These are phyloP conservation scores for Hypena proboscidalis DNA, from an alignment of 2,888 invertebrate species.

Conservation along the genomic window DNA sequence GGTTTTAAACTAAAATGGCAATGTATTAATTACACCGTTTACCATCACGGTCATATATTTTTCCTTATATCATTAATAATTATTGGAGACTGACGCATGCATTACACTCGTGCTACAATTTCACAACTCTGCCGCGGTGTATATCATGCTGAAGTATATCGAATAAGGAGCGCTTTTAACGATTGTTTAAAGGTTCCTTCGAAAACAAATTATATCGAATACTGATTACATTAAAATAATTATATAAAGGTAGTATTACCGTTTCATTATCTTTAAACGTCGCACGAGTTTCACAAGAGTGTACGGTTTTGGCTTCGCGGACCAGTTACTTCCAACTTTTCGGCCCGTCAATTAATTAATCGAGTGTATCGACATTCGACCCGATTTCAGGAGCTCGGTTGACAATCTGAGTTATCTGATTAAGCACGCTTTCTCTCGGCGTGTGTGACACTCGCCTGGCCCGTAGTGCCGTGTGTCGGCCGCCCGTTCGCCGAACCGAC, in stretches of 20 bases:
- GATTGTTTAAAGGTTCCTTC: not conserved
- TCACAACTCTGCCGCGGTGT: too few relatives aligned
- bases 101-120: too few relatives aligned
- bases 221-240: constrained; percentile 23
- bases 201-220: constrained; percentile 5
- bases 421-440: constrained; percentile 83
- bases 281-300: constrained; percentile 66
- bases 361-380: constrained; percentile 84
- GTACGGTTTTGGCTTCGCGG: constrained; percentile 67
- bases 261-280: constrained; percentile 38
- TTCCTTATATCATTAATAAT: too few relatives aligned
- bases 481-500: constrained; percentile 49
- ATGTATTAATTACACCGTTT: too few relatives aligned
- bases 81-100: too few relatives aligned
- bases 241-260: constrained; percentile 25
- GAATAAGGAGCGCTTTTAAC: not conserved
- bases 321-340: constrained; percentile 78
- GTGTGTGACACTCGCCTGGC: constrained; percentile 65
- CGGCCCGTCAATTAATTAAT: constrained; percentile 83
- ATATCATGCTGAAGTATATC: not conserved
- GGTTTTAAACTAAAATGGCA: too few relatives aligned
- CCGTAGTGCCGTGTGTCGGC: constrained; percentile 56
- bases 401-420: constrained; percentile 85
- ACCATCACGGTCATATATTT: too few relatives aligned
- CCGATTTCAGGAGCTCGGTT: constrained; percentile 84